phyloP scores from a whole-genome alignment of 1,140 invertebrate genomes.

The Drusus annulatus region DNA sequence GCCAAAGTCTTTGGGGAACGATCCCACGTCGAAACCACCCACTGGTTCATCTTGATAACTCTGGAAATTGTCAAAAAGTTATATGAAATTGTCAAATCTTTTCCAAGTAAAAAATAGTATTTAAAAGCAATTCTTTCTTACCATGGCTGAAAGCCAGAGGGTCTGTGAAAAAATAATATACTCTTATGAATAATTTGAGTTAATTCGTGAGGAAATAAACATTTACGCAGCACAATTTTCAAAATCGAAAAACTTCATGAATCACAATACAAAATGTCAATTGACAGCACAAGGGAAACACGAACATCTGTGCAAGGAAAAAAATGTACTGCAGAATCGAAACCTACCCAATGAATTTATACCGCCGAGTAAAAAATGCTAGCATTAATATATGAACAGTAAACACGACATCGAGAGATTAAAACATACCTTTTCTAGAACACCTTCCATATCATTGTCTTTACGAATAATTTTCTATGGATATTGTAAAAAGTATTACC shows the following conservation, averaged over 20 bases:
- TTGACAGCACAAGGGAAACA: not conserved
- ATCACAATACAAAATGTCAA: conserved; percentile 6
- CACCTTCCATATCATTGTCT: too few relatives aligned
- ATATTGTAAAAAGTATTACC: too few relatives aligned
- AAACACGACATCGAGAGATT: not conserved
- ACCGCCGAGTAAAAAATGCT: not conserved
- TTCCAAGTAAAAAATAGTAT: not conserved
- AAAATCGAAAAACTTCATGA: conserved; percentile 1
- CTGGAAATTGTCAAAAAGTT: conserved; percentile 61
- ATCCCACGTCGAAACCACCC: conserved; percentile 78
- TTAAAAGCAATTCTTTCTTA: not conserved
- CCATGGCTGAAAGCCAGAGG: conserved; percentile 18
- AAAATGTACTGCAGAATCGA: not conserved
- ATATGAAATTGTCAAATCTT: not conserved
- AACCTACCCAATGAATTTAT: not conserved
- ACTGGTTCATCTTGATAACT: conserved; percentile 79
- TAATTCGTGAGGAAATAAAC: conserved; percentile 11
- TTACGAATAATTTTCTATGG: too few relatives aligned
- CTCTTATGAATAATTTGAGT: not conserved
- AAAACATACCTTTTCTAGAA: too few relatives aligned
- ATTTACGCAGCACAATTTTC: conserved; percentile 7
- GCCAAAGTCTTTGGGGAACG: conserved; percentile 94
- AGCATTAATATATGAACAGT: not conserved
- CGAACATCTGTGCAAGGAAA: not conserved
- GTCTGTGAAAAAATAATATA: not conserved